Evolutionary conservation across 2,888 invertebrate genomes (phyloP).

Genomic region (Ptilodon capucinus): DNA sequence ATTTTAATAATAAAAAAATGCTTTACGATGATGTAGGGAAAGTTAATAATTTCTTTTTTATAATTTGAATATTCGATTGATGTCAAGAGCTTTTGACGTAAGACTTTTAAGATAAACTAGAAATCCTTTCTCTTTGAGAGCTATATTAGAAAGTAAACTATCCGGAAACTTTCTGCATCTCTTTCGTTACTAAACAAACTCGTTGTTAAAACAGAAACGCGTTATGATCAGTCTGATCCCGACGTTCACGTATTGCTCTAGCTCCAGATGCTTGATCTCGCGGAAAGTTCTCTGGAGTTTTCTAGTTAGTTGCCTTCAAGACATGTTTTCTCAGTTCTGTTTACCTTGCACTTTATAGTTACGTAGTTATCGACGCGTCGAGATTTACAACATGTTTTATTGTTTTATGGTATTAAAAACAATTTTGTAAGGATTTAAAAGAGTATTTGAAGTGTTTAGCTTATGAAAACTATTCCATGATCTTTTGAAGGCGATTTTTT

Average conservation of each 20-base stretch:
- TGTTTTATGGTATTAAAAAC: no score
- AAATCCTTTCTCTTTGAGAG: not conserved
- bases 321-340: not conserved
- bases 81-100: no score
- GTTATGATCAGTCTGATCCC: not conserved
- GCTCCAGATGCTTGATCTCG: not conserved
- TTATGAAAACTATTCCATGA: no score
- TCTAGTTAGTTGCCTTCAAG: not conserved
- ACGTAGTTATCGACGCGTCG: not conserved
- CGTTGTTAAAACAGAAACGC: not conserved
- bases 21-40: no score
- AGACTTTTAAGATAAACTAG: no score
- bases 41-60: no score
- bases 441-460: no score
- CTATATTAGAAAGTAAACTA: not conserved
- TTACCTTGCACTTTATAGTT: not conserved
- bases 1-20: no score
- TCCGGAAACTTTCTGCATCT: not conserved
- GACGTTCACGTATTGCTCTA: not conserved
- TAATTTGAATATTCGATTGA: no score
- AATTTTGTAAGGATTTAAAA: no score
- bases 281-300: not conserved
- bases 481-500: no score
- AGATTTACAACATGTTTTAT: no score
- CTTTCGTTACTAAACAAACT: not conserved